Conservation (phyloP, 1,140 invertebrate species). For the Neotoxoptera formosana region DNA sequence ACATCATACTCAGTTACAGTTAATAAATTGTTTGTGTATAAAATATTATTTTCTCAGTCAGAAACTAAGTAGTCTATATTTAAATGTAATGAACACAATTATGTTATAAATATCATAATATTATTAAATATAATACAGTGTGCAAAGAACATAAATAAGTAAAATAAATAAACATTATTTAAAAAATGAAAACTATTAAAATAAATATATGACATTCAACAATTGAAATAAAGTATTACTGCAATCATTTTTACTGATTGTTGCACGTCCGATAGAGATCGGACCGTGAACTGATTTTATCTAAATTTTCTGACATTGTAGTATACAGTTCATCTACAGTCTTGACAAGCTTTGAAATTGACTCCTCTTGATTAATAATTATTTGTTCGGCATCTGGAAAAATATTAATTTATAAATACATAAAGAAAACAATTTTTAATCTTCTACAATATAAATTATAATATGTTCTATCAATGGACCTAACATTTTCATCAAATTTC, state of each 20-base stretch:
- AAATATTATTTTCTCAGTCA: background rate
- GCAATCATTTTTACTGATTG: conserved; percentile 1
- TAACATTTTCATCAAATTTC: background rate
- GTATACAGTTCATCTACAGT: conserved; percentile 65
- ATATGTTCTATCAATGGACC: background rate
- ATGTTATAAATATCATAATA: conserved; percentile 41
- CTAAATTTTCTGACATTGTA: conserved; percentile 66
- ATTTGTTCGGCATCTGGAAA: conserved; percentile 66
- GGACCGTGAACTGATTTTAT: conserved; percentile 65
- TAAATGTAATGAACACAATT: conserved; percentile 46
- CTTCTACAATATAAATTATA: background rate
- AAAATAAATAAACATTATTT: background rate
- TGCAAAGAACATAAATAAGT: background rate
- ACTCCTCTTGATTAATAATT: conserved; percentile 65
- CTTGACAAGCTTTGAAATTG: conserved; percentile 64
- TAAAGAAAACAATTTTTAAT: background rate
- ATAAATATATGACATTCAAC: conserved; percentile 42
- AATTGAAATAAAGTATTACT: background rate
- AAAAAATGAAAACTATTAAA: conserved; percentile 43
- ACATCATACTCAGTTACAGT: background rate
- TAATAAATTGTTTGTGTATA: background rate
- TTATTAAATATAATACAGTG: conserved; percentile 18
- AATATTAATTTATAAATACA: background rate
- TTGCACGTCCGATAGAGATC: conserved; percentile 63
- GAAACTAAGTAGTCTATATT: background rate